A percentile compares a stretch with the other conserved stretches of the same genome.
Evolutionary conservation across 2,113 vertebrate species (phyloP).

Genomic region (Cricetomys ansorgei): DNA sequence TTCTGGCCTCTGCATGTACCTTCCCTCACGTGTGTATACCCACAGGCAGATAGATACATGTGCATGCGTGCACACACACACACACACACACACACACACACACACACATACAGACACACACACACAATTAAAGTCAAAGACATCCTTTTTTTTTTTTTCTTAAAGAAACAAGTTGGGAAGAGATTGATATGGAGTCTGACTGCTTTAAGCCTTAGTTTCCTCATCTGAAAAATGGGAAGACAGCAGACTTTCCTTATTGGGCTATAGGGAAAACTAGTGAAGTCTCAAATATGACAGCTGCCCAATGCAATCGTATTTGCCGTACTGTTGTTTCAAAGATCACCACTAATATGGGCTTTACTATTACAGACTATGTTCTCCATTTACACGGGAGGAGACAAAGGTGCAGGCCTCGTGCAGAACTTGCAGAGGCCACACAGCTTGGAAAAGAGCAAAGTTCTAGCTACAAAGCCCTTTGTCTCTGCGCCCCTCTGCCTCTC

Average conservation of each 20-base stretch:
- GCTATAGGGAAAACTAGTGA: neutral
- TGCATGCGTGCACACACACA: neutral
- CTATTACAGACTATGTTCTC: neutral
- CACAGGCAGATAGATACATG: neutral
- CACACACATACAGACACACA: neutral
- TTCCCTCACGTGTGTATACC: neutral
- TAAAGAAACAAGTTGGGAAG: neutral
- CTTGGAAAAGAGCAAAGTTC: neutral
- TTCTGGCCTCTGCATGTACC: neutral
- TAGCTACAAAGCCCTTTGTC: neutral
- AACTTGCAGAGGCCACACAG: neutral
- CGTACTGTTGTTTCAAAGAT: neutral
- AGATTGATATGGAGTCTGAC: neutral
- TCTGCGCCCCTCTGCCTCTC: neutral
- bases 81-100: neutral
- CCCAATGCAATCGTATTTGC: accelerated
- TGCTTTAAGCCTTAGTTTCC: neutral
- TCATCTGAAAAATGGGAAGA: neutral
- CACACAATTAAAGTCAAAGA: neutral
- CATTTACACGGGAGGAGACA: neutral
- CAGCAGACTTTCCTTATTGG: neutral
- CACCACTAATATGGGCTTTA: neutral
- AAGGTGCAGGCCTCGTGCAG: neutral
- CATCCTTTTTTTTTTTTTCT: too few species aligned
- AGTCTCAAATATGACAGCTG: neutral